A percentile compares a stretch with the other conserved stretches of the same genome.
Conservation (phyloP, 1,140 invertebrate genomes). For the Alviniconcha marisindica region DNA sequence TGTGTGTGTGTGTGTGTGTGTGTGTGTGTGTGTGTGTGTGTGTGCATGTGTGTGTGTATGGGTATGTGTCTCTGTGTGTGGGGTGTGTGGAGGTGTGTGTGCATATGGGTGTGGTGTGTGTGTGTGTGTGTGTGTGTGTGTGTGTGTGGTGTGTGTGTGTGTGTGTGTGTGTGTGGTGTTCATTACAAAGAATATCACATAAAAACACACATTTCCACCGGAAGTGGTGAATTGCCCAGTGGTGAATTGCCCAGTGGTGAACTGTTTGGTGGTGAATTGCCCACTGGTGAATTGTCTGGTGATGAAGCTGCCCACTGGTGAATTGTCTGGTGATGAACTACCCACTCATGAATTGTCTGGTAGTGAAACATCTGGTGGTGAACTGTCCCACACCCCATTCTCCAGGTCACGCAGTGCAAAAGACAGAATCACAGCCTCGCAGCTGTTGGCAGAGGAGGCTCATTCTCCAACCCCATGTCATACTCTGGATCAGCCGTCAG, state of each 20-base stretch:
- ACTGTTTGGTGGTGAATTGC: too few species aligned
- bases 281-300: neutral
- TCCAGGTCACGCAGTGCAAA: neutral
- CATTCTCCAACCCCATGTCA: slow-evolving; percentile 46
- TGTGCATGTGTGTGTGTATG: neutral
- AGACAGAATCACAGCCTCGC: neutral
- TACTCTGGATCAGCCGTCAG: slow-evolving; percentile 50
- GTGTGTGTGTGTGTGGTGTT: too few species aligned
- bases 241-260: too few species aligned
- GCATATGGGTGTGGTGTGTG: neutral
- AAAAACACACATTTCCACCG: neutral
- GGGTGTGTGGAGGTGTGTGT: too few species aligned
- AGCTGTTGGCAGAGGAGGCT: neutral
- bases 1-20: neutral
- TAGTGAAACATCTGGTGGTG: too few species aligned
- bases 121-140: neutral
- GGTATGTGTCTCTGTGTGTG: neutral
- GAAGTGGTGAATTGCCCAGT: too few species aligned
- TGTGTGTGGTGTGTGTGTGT: too few species aligned
- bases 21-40: neutral
- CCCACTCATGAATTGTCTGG: too few species aligned
- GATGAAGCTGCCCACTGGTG: neutral
- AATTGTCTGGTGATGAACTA: neutral
- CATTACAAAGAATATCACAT: too few species aligned
- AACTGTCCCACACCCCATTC: too few species aligned